Evolutionary conservation across 2,888 invertebrate species (phyloP), one percentile per base, ranked within the genome.

Genomic region (Pseudolycoriella hygida): DNA sequence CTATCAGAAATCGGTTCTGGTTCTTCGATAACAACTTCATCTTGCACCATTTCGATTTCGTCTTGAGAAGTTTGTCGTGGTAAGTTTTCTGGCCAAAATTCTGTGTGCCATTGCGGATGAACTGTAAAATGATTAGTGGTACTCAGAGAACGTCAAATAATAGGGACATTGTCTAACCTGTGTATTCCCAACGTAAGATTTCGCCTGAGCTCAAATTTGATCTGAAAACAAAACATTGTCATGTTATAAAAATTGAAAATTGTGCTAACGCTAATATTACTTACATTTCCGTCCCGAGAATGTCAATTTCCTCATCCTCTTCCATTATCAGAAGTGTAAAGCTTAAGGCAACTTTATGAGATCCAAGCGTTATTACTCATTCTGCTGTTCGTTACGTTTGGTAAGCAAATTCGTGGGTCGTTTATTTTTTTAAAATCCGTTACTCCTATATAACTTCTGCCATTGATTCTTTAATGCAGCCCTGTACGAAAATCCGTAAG

Each of bases 251-350:
- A 25, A 40, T 3, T 11, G 5, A 5, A 17, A 39, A 39, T 15
- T 17, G 37, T 8, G 15, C 15, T 4, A 37, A 17, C 14, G 14
- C 38, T 43, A 39, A 42, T 25, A 44, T 30, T 39, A 70, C 72
- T 71, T 59, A 76, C 76, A 75, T 70, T 60, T 70, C 70, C 54
- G 70, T 67, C 54, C 80, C 79, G 54, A 80, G 67, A 58, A 80
- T 67, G 66, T 81, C 80, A 57, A 80, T 73, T 66, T 80, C 80
- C 53, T 80, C 79, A 45, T 80, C 80, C 52, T 78, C 77, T 54
- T 76, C 76, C 76, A 77, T 77, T 55, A 8, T 25, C n/a, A 8
- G 4, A 25, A 4, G 25, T 8, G 25, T 25, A 25, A 25, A 25
- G 5, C 4, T 6, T 25, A 6, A 25, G 25, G 25, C 4, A 25